Conservation (phyloP, 2,797 vertebrate species). For the Crenuchus spilurus region DNA sequence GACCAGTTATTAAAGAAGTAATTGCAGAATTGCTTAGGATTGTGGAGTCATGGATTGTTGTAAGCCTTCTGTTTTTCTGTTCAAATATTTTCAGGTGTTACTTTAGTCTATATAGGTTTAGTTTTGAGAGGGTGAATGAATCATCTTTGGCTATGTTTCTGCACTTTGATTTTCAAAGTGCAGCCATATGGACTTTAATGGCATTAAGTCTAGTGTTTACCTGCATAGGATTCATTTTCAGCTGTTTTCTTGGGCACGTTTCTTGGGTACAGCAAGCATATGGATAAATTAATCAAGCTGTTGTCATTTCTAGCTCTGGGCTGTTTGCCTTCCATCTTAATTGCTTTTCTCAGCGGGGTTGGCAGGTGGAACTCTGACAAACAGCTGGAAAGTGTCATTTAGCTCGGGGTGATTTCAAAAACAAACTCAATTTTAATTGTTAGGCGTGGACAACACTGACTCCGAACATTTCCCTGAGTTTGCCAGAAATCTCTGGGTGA, state of each 20-base stretch:
- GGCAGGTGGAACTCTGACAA: conserved; percentile 26
- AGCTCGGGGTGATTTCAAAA: conserved; percentile 22
- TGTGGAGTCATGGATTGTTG: no score
- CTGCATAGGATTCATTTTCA: neutral
- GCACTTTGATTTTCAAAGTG: neutral
- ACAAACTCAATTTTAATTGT: conserved; percentile 26
- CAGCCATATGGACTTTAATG: no score
- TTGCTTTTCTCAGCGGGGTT: conserved; percentile 19
- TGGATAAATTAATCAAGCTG: conserved; percentile 5
- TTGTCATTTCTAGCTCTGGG: conserved; percentile 17
- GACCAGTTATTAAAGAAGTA: no score
- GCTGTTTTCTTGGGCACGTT: conserved; percentile 7
- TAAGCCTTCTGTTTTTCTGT: no score
- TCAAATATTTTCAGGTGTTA: no score
- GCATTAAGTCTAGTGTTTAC: neutral
- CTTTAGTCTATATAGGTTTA: neutral
- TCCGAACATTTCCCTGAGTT: neutral
- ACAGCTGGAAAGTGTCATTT: conserved; percentile 44
- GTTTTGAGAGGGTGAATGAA: neutral
- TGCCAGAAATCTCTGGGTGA: conserved; percentile 12
- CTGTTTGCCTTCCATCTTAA: conserved; percentile 31
- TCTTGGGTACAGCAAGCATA: neutral
- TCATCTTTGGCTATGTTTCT: neutral
- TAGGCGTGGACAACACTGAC: neutral
- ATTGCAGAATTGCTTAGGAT: no score